Conservation (phyloP, 2,797 vertebrate genomes). For the Neopelma chrysocephalum region DNA sequence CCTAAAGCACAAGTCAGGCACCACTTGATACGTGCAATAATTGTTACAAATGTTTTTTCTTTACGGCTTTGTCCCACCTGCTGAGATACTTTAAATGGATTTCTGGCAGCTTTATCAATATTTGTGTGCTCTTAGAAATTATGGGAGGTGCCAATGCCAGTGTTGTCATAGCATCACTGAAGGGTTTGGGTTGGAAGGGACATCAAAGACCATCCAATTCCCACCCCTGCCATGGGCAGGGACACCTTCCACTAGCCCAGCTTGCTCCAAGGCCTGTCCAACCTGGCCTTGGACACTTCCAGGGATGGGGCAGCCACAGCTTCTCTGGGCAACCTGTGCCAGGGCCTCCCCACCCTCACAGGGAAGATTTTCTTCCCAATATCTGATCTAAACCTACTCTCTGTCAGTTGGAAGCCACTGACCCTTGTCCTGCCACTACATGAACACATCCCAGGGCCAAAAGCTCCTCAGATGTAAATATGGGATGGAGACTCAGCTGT, state of each 20-base stretch:
- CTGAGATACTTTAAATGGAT: not conserved
- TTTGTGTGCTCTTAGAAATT: not conserved
- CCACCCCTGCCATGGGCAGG: not conserved
- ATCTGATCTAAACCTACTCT: not conserved
- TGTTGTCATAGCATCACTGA: not conserved
- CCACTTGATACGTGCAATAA: fast-evolving
- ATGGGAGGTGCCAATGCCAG: not conserved
- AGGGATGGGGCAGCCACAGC: not conserved
- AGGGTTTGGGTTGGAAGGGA: not conserved
- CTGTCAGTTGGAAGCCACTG: not conserved
- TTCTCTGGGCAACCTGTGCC: not conserved
- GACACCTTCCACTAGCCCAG: not conserved
- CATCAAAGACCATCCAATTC: not conserved
- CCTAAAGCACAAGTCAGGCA: not conserved
- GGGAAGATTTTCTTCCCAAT: not conserved
- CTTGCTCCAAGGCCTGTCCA: not conserved
- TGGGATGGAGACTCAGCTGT: fast-evolving
- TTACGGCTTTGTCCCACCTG: not conserved
- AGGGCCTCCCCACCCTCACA: not conserved
- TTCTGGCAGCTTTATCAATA: not conserved
- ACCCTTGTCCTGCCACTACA: not conserved
- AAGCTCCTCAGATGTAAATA: not conserved
- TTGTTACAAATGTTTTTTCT: not conserved
- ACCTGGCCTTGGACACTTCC: not conserved
- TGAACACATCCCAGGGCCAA: not conserved